A percentile compares a stretch with the other conserved stretches of the same genome.
Evolutionary conservation across 2,797 vertebrate species (phyloP).

Genomic region (Orientallactaga sibirica): DNA sequence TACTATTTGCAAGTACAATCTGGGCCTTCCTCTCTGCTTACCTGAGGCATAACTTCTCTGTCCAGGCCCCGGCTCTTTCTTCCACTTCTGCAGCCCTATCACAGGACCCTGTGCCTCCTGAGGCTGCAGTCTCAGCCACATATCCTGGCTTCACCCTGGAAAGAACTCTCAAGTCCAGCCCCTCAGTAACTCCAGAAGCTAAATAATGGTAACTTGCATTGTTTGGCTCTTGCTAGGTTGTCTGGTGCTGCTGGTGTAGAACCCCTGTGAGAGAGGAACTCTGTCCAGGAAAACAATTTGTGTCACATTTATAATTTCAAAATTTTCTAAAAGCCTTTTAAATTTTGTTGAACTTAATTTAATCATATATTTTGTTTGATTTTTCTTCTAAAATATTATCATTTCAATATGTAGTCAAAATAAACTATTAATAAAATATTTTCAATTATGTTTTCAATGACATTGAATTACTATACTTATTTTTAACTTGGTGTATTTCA

Average conservation of each 20-base stretch:
- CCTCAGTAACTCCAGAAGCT: not conserved
- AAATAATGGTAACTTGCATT: not conserved
- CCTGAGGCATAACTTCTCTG: not conserved
- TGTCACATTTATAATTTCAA: not conserved
- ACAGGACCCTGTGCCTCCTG: not conserved
- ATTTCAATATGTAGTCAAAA: not conserved
- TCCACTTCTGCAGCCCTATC: not conserved
- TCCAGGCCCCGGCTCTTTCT: not conserved
- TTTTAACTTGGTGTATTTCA: not conserved
- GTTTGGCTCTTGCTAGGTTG: not conserved
- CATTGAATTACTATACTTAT: not conserved
- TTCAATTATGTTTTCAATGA: not conserved
- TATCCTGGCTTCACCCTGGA: not conserved
- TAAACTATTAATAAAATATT: not conserved
- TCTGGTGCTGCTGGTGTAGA: too few relatives aligned
- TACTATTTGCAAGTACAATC: not conserved
- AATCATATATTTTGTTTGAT: not conserved
- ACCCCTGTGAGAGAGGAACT: not conserved
- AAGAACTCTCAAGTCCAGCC: not conserved
- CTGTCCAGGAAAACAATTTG: not conserved
- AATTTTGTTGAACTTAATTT: not conserved
- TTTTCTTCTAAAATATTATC: not conserved
- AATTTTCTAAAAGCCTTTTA: not conserved
- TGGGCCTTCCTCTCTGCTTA: not conserved
- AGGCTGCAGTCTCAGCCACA: not conserved